Conservation (phyloP, 2,797 vertebrate species). For the Poecilia gillii region DNA sequence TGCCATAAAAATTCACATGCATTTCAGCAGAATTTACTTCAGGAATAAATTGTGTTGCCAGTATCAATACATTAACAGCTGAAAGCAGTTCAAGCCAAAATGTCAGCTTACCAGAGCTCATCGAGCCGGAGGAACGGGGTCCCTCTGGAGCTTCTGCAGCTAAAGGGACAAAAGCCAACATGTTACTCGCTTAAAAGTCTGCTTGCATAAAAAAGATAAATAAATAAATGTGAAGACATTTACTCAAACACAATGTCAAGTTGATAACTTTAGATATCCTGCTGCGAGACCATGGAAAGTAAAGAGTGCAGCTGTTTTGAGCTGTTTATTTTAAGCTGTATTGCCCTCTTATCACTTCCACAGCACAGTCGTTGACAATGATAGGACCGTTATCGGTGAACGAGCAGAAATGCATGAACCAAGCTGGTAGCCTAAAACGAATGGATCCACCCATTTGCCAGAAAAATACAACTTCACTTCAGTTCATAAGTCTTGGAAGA, state of each 20-base stretch:
- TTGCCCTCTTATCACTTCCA: conserved; percentile 49
- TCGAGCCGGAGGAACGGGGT: conserved; percentile 75
- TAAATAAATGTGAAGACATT: neutral
- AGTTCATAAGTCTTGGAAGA: neutral
- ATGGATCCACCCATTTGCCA: conserved; percentile 51
- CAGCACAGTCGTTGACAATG: conserved; percentile 29
- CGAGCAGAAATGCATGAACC: conserved; percentile 56
- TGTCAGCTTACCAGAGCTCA: conserved; percentile 78
- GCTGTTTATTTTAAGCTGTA: conserved; percentile 1
- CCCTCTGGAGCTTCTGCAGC: conserved; percentile 77
- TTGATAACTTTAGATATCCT: neutral
- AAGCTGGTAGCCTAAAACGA: conserved; percentile 64
- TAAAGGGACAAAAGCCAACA: conserved; percentile 55
- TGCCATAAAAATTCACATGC: neutral
- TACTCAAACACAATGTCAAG: neutral
- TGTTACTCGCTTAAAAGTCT: conserved; percentile 20
- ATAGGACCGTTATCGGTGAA: conserved; percentile 72
- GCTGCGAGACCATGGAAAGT: neutral
- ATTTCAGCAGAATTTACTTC: conserved; percentile 11
- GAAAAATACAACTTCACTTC: conserved; percentile 1
- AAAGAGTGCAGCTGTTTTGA: neutral
- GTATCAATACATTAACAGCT: conserved; percentile 3
- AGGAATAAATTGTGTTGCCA: neutral
- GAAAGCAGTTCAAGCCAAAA: conserved; percentile 16
- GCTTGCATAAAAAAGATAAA: neutral